Evolutionary conservation across 1,140 invertebrate species (phyloP), one percentile per base, ranked within the genome.

Genomic region (Pseudomyrmex gracilis): DNA sequence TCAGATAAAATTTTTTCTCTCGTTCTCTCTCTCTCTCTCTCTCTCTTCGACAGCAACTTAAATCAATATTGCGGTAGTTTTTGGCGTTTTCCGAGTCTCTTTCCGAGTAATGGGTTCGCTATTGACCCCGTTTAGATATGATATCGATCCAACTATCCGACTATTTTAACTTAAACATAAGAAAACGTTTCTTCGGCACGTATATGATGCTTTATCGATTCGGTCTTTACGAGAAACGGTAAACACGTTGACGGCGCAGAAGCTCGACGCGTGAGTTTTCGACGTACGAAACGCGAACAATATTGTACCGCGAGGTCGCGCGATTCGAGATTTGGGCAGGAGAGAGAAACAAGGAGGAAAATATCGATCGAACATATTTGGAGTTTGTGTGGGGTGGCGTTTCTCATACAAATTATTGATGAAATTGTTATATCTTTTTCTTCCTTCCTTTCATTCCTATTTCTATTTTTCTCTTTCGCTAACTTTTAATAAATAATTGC

Each of bases 121-220:
- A 68, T 53, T 78, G 74, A 68, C 49, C 47, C n/a, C 53, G 13
- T 77, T 77, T 13, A 13, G 49, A 78, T 77, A 45, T 13, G 20
- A 55, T n/a, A 78, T 78, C 51, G 74, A 78, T 57, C 63, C 34
- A 34, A n/a, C 17, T 68, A 57, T 78, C 34, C 34, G 34, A 34
- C 34, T 34, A 34, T 34, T 34, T 34, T 68, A 77, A 68, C 43
- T 45, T 34, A 34, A 34, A 78, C 53, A 78, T 47, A 67, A 20
- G 20, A 15, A 77, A 68, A 34, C 34, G 20, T 47, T 68, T 47
- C 63, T 66, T 78, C 2, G 17, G 15, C 17, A 4, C 13, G 57
- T 45, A 45, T 57, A 67, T n/a, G 45, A 74, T 45, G 51, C 51
- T 57, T 55, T 78, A 78, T 78, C 34, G 74, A 78, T 78, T 78